These are phyloP conservation scores for Morelia viridis DNA, from an alignment of 2,797 vertebrate genomes.

Conservation along the genomic window DNA sequence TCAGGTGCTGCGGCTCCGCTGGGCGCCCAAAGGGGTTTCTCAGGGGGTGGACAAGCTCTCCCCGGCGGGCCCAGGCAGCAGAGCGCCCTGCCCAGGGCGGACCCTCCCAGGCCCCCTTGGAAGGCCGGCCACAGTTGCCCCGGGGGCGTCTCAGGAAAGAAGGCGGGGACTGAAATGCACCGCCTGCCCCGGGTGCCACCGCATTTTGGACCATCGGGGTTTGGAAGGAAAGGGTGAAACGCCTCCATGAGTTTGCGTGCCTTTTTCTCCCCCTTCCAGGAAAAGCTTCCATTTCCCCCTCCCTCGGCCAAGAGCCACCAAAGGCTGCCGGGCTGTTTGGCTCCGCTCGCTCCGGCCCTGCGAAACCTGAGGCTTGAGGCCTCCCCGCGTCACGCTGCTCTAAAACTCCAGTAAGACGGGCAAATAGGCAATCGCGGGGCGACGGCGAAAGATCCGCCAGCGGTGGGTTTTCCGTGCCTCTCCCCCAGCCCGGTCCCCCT, in stretches of 20 bases:
- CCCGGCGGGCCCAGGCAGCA: neutral
- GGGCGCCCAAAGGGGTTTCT: neutral
- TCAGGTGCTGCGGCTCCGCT: neutral
- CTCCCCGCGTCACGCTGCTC: conserved; percentile 69
- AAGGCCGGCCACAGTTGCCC: neutral
- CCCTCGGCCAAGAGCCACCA: conserved; percentile 64
- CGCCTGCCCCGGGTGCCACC: conserved; percentile 64
- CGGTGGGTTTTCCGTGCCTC: conserved; percentile 69
- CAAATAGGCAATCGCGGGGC: conserved; percentile 77
- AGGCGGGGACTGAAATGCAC: conserved; percentile 65
- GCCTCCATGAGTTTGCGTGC: neutral
- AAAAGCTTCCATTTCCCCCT: conserved; percentile 72
- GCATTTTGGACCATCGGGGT: too few species aligned
- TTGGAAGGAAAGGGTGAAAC: neutral
- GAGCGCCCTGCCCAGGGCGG: neutral
- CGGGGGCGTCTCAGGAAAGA: conserved; percentile 59
- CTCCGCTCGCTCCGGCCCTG: conserved; percentile 75
- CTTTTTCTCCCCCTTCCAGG: neutral
- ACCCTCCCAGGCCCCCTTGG: neutral
- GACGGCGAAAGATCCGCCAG: conserved; percentile 78
- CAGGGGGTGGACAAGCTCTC: neutral
- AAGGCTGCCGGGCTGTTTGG: conserved; percentile 48
- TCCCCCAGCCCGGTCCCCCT: conserved; percentile 34
- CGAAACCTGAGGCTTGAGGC: conserved; percentile 74
- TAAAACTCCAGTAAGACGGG: conserved; percentile 76